Conservation (phyloP, 2,888 invertebrate genomes). For the Meta bourneti region DNA sequence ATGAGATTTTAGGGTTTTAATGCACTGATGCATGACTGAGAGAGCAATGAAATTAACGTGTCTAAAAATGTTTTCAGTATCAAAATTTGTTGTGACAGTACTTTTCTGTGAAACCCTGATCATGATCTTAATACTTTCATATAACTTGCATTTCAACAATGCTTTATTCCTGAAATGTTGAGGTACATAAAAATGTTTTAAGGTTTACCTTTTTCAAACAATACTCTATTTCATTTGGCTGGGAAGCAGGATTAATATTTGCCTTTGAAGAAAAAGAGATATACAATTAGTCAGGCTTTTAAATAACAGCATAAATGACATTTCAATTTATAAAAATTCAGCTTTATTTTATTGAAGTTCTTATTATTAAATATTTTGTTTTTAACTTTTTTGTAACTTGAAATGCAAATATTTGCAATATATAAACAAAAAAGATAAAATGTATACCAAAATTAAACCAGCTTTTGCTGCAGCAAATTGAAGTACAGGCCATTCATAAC, state of each 20-base stretch:
- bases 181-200: not conserved
- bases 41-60: too few species aligned
- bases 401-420: not conserved
- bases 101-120: too few species aligned
- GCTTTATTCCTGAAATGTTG: too few species aligned
- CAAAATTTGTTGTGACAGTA: too few species aligned
- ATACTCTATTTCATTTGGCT: constrained; percentile 86
- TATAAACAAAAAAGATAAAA: not conserved
- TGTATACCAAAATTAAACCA: constrained; percentile 86
- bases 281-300: not conserved
- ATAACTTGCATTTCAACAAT: too few species aligned
- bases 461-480: constrained; percentile 87
- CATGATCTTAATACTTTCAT: too few species aligned
- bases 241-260: constrained; percentile 89
- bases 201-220: constrained; percentile 85
- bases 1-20: too few species aligned
- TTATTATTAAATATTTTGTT: not conserved
- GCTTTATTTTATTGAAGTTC: not conserved
- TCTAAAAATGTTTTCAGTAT: too few species aligned
- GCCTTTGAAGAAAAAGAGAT: constrained; percentile 82
- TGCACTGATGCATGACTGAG: too few species aligned
- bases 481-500: constrained; percentile 87
- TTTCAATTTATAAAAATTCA: not conserved
- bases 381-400: not conserved
- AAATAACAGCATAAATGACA: not conserved